phyloP scores from a whole-genome alignment of 2,113 vertebrate species.

The Semicossyphus pulcher region DNA sequence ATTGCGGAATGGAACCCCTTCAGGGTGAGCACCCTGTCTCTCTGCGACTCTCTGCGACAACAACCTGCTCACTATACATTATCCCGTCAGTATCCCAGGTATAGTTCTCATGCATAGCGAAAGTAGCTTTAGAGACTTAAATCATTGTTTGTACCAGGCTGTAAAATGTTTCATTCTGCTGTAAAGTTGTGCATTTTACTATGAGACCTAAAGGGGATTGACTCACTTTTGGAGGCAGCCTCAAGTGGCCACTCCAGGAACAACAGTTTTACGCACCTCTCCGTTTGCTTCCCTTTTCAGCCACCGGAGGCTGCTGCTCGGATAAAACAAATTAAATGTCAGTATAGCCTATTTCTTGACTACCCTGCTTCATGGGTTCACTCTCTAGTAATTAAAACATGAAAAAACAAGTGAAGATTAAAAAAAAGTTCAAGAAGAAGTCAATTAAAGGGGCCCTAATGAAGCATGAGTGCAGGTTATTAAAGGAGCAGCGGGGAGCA shows the following conservation, averaged over 20 bases:
- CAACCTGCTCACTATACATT: no score
- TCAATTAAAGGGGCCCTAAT: conserved; percentile 66
- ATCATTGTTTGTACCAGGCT: no score
- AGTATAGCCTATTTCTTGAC: background rate
- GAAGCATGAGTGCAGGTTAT: conserved; percentile 59
- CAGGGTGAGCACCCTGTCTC: no score
- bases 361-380: background rate
- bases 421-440: conserved; percentile 54
- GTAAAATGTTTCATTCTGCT: no score
- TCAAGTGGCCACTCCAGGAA: background rate
- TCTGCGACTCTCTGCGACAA: no score
- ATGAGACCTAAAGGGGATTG: no score
- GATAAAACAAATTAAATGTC: background rate
- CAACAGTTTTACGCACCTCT: background rate
- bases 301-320: background rate
- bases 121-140: no score
- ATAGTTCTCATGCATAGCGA: no score
- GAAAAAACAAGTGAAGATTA: conserved; percentile 40
- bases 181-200: no score
- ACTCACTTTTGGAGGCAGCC: background rate
- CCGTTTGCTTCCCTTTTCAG: background rate
- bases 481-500: conserved; percentile 63
- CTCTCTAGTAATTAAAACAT: conserved; percentile 43
- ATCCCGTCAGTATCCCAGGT: no score
- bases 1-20: no score